Percentiles rank a stretch among this genome's conserved stretches.
Conservation (phyloP, 2,113 vertebrate species). For the Pangasianodon gigas region DNA sequence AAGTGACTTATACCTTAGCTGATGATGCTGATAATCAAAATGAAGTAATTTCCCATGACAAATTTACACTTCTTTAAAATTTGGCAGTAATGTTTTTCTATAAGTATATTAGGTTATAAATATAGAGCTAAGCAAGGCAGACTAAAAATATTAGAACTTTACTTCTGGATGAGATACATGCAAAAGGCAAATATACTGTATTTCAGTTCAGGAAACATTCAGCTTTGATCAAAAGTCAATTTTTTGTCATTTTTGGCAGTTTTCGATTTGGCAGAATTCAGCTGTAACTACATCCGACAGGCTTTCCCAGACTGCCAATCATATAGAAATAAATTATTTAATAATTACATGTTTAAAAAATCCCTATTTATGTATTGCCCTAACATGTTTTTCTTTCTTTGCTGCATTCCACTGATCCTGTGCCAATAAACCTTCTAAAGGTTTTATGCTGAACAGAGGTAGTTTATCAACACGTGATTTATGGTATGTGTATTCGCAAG, state of each 20-base stretch:
- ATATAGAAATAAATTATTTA: neutral
- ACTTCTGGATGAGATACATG: neutral
- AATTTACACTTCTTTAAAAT: neutral
- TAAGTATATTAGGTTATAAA: neutral
- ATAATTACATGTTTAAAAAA: neutral
- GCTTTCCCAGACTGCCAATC: neutral
- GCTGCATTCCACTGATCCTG: constrained; percentile 63
- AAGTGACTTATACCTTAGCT: neutral
- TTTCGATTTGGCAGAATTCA: neutral
- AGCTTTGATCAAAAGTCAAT: neutral
- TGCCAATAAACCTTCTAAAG: constrained; percentile 15
- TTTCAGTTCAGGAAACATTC: neutral
- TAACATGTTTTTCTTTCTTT: constrained; percentile 14
- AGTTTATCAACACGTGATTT: constrained; percentile 38
- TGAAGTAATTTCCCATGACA: neutral
- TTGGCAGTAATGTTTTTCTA: neutral
- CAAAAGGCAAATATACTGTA: neutral
- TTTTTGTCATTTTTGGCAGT: neutral
- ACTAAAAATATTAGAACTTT: neutral
- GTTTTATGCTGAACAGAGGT: neutral
- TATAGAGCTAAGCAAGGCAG: neutral
- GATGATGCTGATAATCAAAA: neutral
- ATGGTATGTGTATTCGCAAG: constrained; percentile 26
- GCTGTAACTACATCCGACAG: neutral
- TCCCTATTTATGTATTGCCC: neutral